Evolutionary conservation across 2,113 vertebrate genomes (phyloP), one percentile per base, ranked within the genome.

Genomic region (Lycocorax pyrrhopterus): DNA sequence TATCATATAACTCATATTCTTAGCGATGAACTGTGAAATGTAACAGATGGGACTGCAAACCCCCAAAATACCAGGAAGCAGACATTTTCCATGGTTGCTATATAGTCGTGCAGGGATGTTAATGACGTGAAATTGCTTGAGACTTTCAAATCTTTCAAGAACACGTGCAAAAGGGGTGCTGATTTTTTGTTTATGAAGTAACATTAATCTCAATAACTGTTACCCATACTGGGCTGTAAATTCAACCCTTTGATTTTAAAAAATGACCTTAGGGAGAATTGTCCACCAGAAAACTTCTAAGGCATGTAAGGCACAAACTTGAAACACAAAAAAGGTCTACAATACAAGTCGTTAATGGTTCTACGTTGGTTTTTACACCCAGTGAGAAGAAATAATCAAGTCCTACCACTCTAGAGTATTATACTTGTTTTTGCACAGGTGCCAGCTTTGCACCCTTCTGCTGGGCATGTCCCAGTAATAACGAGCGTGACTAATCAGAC

Each of bases 1-100:
- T 91, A 97, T 62, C 94, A 91, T 95, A 58, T 73, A 96, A 94
- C 88, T 96, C 94, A 66, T 86, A 96, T 96, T 96, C 95, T 95
- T 88, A 81, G 84, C 2, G 5, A 95, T 96, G 96, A 98, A 93
- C 94, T 96, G 96, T 83, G 97, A 97, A 96, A 97, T 92, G 88
- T 97, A 97, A 97, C 97, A 97, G 96, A 95, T 96, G 95, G 89
- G 79, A 91, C 14, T 87, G 60, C 64, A 93, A 97, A 91, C 55
- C 77, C 74, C 93, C 63, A 76, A 81, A 97, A 92, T 87, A 94
- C 74, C 82, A 84, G 94, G 93, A 97, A 96, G 84, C 79, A 96
- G 93, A 93, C 86, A 89, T 94, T 97, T 97, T 97, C 93, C 69
- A 67, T 92, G 78, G 63, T 89, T 96, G 80, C 93, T 94, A 35